Evolutionary conservation across 2,113 vertebrate genomes (phyloP).

Genomic region (Copsychus sechellarum): DNA sequence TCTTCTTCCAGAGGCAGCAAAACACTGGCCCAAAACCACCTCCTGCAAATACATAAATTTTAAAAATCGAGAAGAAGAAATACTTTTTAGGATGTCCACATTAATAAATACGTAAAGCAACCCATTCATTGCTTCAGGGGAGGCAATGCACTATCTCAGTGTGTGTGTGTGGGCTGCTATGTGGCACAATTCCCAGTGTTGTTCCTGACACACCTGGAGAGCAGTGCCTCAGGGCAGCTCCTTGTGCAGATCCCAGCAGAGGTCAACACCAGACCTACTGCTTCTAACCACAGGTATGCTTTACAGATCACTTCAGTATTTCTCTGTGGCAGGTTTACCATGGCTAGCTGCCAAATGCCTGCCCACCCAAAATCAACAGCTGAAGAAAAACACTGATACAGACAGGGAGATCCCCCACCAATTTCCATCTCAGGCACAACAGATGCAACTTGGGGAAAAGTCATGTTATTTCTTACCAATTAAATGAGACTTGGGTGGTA

Average conservation of each 20-base stretch:
- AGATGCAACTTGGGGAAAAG: background rate
- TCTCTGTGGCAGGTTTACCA: background rate
- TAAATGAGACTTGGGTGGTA: background rate
- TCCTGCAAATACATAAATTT: background rate
- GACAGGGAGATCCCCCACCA: background rate
- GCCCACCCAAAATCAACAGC: accelerated
- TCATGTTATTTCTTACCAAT: background rate
- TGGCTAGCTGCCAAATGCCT: background rate
- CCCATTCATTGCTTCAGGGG: background rate
- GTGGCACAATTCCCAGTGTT: background rate
- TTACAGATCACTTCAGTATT: background rate
- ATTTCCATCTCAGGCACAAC: background rate
- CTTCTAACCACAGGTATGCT: background rate
- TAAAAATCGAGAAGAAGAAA: background rate
- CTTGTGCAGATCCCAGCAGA: background rate
- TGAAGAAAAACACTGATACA: background rate
- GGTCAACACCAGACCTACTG: background rate
- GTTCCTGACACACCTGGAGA: background rate
- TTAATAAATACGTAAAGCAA: background rate
- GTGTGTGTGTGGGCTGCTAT: background rate
- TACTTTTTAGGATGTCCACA: background rate
- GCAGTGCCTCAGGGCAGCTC: background rate
- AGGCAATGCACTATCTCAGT: background rate
- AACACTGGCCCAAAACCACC: background rate
- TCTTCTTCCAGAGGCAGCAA: background rate